These are phyloP conservation scores for Bombus turneri DNA, from an alignment of 1,140 invertebrate genomes.

Conservation along the genomic window DNA sequence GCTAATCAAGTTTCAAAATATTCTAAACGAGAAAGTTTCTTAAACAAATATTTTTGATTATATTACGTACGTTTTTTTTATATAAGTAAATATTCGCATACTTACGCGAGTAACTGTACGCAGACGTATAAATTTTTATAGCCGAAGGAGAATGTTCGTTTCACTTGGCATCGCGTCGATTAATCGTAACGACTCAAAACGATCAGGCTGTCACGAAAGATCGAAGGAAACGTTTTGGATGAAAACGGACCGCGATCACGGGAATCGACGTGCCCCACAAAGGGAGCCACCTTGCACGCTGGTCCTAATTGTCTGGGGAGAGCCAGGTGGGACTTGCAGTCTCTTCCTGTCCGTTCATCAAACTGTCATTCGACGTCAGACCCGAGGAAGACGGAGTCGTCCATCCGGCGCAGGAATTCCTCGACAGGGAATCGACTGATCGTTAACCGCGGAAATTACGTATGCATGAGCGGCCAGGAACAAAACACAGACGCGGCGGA, in stretches of 20 bases:
- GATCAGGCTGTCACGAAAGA: conserved; percentile 44
- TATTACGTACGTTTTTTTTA: no score
- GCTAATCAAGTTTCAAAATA: neutral
- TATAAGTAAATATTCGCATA: no score
- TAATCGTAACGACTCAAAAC: conserved; percentile 56
- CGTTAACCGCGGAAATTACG: conserved; percentile 63
- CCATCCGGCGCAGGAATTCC: conserved; percentile 34
- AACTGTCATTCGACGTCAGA: conserved; percentile 70
- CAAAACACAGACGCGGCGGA: conserved; percentile 51
- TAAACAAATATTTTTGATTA: no score
- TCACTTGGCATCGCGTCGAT: conserved; percentile 31
- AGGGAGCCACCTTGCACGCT: conserved; percentile 65
- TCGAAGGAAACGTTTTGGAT: conserved; percentile 42
- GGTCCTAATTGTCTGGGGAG: conserved; percentile 68
- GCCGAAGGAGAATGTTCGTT: neutral
- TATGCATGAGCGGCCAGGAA: conserved; percentile 60
- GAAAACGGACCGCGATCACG: conserved; percentile 55
- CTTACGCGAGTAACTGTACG: neutral
- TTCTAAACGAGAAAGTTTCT: no score
- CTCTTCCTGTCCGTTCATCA: conserved; percentile 72
- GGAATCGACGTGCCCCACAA: conserved; percentile 58
- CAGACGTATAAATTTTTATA: neutral
- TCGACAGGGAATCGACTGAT: conserved; percentile 68
- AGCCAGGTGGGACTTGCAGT: conserved; percentile 69
- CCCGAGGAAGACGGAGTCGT: conserved; percentile 54